Base-by-base conservation (phyloP, 2,113 vertebrate species). In the Calypte anna region DNA sequence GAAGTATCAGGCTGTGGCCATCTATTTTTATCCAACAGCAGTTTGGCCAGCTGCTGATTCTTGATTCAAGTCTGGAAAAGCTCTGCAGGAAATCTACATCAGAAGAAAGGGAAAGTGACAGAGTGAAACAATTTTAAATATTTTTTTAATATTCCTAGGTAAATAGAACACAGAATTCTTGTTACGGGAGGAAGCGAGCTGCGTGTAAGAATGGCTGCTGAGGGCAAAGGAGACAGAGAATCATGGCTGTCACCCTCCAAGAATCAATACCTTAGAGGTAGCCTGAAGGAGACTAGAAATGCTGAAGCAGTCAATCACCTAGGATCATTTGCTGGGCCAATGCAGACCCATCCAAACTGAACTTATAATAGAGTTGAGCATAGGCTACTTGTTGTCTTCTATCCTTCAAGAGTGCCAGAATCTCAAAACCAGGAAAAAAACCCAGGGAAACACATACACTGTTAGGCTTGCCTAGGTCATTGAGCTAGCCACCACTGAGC, bases 231-330 rank as follows among this genome's bases (percentile, higher is more conserved):
- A 76, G 23, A 31, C 17, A 51, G 2, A 46, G 7, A 3, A 24
- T 31, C n/a, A 20, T 3, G 1, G 53, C 64, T 67, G 33, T 31
- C 28, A 61, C 8, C 5, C 6, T 40, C 22, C 70, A 74, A 7
- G 14, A 82, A 19, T 4, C 7, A n/a, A 0, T 33, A 77, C 19
- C 6, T 38, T 9, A 55, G 16, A 55, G 16, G 48, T 3, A 64
- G 17, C 0, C 1, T 8, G 4, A 48, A 12, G 1, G 7, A 82
- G 20, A 28, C 23, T 31, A 59, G 27, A 63, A 38, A 57, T 28
- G 31, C 3, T 38, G 61, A 59, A 62, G 75, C 1, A 3, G 13
- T 55, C 33, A 63, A 14, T 2, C 31, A 59, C 8, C 6, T 7
- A 33, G 8, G 48, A 57, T 28, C 24, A 11, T 57, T 18, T 68